Evolutionary conservation across 1,140 invertebrate species (phyloP), one percentile per base, ranked within the genome.

Genomic region (Atta texana): DNA sequence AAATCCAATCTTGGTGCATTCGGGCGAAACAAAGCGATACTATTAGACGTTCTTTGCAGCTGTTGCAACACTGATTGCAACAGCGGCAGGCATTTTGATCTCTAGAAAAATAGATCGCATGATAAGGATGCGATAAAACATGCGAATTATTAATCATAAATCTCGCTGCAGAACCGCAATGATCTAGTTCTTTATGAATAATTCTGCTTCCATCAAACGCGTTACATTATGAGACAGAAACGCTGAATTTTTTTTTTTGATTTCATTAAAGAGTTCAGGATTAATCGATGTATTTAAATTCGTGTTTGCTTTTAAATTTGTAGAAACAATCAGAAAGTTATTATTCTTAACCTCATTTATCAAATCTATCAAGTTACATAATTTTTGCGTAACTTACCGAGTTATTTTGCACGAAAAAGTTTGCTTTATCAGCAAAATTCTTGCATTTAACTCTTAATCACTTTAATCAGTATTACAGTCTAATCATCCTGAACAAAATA

Each of bases 1-100:
- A 49, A 66, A 66, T 78, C 18, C 7, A 3, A 28, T 51, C 44
- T n/a, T 28, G 1, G 12, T 10, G 64, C 63, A 55, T 69, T 51
- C 44, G 18, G 2, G 24, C 28, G 51, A 55, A 14, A 74, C 71
- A 31, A 74, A 34, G 51, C 34, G 68, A 74, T 74, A 31, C 57
- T 24, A 21, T 44, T 57, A n/a, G 49, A 61, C 6, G 16, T 49
- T 18, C 34, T 28, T 16, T 3, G 24, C 68, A 82, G 24, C 53
- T 69, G 34, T 81, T 69, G 39, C 3, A 81, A 55, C 24, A 69
- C 49, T 39, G 44, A 68, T 80, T 80, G n/a, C 24, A 24, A 39
- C 14, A 34, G 53, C 80, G 34, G 68, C 66, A 49, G 49, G 18
- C 39, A 39, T 82, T 72, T 82, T 82, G 80, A 82, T 82, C 80